These are phyloP conservation scores for Chaetorhynchus papuensis DNA, from an alignment of 2,113 vertebrate species.

Conservation along the genomic window DNA sequence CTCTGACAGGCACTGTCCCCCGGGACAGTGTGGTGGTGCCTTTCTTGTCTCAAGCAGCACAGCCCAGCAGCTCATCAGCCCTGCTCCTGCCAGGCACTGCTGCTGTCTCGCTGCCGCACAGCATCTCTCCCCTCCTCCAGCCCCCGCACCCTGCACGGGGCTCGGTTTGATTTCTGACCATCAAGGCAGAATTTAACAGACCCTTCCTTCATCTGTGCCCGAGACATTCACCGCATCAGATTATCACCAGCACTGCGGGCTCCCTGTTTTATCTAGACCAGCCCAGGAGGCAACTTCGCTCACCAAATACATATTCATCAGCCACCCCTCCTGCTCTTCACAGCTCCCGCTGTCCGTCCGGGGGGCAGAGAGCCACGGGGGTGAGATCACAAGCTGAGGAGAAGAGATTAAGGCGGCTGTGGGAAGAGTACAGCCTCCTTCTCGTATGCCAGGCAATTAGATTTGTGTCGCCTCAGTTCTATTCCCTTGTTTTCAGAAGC, in stretches of 20 bases:
- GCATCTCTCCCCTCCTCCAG: background rate
- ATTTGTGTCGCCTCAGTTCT: background rate
- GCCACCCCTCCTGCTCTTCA: accelerated
- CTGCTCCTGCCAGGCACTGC: background rate
- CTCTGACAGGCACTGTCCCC: background rate
- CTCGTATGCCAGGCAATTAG: accelerated
- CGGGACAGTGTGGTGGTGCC: accelerated
- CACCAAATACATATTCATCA: background rate
- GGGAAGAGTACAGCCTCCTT: background rate
- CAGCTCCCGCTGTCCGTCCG: accelerated
- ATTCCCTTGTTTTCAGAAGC: background rate
- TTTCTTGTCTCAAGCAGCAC: accelerated
- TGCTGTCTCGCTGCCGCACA: accelerated
- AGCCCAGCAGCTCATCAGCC: accelerated
- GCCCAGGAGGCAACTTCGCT: background rate
- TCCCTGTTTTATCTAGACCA: background rate
- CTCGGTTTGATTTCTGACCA: background rate
- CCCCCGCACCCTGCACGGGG: accelerated
- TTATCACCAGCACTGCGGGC: accelerated
- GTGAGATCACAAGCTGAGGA: accelerated
- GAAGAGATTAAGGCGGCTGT: background rate
- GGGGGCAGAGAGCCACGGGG: background rate
- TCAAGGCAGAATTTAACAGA: background rate
- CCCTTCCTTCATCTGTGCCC: accelerated
- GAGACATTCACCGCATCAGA: accelerated